Evolutionary conservation across 1,140 invertebrate species (phyloP).

Genomic region (Helicoverpa armigera): DNA sequence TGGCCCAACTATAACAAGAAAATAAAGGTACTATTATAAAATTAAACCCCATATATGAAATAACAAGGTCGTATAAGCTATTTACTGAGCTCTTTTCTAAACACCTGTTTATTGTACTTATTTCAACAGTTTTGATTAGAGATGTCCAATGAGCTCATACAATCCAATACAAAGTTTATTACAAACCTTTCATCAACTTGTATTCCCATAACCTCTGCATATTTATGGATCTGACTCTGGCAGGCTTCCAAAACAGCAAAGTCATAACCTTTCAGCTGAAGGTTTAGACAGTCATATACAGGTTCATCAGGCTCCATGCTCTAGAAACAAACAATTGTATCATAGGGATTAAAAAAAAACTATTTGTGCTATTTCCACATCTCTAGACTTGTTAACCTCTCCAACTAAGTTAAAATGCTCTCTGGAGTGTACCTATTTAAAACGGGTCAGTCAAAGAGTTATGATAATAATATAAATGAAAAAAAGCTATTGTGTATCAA

Average conservation of each 20-base stretch:
- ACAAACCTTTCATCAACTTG: slow-evolving; percentile 91
- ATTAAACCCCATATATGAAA: too few species aligned
- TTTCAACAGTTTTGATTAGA: neutral
- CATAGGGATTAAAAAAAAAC: neutral
- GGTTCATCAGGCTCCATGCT: slow-evolving; percentile 89
- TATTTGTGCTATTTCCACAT: too few species aligned
- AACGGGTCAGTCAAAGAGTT: too few species aligned
- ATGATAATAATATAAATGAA: neutral
- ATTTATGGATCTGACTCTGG: slow-evolving; percentile 91
- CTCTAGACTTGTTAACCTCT: too few species aligned
- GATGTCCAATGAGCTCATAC: too few species aligned
- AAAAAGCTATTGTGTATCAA: neutral
- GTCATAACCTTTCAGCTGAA: slow-evolving; percentile 94
- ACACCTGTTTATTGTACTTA: too few species aligned
- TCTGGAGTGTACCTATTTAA: too few species aligned
- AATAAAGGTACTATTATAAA: too few species aligned
- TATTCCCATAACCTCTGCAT: slow-evolving; percentile 91
- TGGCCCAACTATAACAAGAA: slow-evolving; percentile 88
- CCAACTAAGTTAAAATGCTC: too few species aligned
- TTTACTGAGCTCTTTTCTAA: too few species aligned
- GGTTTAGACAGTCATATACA: slow-evolving; percentile 91
- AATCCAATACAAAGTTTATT: slow-evolving; percentile 49
- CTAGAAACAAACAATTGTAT: slow-evolving; percentile 76
- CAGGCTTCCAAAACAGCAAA: slow-evolving; percentile 93
- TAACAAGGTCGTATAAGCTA: too few species aligned